Percentiles rank a stretch among this genome's conserved stretches.
phyloP scores from a whole-genome alignment of 2,797 vertebrate genomes.

The Fringilla coelebs region DNA sequence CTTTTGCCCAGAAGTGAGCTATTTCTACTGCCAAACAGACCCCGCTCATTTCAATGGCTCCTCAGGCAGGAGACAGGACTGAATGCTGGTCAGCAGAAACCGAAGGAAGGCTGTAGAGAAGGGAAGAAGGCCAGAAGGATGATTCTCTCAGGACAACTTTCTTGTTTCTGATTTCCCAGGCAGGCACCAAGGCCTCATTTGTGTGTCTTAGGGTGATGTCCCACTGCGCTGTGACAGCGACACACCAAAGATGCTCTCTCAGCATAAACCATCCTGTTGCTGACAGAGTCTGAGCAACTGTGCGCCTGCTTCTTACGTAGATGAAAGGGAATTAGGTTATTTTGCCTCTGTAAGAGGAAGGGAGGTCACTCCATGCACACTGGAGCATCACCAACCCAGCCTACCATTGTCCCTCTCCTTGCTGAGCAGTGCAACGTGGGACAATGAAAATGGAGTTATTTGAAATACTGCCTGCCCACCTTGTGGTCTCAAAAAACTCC shows the following conservation, averaged over 20 bases:
- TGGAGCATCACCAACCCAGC: neutral
- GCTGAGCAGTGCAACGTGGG: accelerated
- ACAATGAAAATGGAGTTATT: neutral
- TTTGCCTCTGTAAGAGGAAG: neutral
- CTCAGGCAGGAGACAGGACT: neutral
- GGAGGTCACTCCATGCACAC: neutral
- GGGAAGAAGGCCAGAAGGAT: neutral
- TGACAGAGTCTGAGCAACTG: neutral
- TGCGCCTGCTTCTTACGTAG: neutral
- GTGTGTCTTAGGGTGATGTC: neutral
- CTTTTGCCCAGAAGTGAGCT: neutral
- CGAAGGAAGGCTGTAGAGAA: neutral
- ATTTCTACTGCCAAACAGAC: neutral
- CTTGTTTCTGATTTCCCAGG: neutral
- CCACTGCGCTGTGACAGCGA: neutral
- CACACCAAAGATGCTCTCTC: neutral
- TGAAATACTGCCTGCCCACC: neutral
- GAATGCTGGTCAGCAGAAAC: neutral
- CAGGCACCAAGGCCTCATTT: neutral
- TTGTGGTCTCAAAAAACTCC: neutral
- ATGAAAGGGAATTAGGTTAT: neutral
- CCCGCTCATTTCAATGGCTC: neutral
- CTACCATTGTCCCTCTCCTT: neutral
- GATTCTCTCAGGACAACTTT: neutral
- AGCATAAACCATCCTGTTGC: neutral